These are phyloP conservation scores for Heteromurus nitidus DNA, from an alignment of 2,888 invertebrate species.

Conservation along the genomic window DNA sequence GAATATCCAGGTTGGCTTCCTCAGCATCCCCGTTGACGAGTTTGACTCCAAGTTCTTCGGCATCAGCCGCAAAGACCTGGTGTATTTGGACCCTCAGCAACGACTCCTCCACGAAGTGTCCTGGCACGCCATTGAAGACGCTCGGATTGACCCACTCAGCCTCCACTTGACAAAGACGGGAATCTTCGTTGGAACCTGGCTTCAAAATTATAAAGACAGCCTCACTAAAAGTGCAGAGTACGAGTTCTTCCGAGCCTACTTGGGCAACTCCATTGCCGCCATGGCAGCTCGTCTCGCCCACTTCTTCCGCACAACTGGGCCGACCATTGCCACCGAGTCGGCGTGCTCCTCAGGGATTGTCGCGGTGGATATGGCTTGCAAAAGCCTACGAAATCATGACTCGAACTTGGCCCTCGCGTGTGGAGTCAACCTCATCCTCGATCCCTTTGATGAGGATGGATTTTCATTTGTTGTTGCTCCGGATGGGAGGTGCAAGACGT, in stretches of 20 bases:
- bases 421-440: slow-evolving; percentile 61
- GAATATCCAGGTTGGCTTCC: slow-evolving; percentile 4
- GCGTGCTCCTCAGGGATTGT: slow-evolving; percentile 65
- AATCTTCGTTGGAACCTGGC: slow-evolving; percentile 15
- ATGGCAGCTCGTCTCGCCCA: slow-evolving; percentile 56
- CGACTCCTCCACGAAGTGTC: not conserved
- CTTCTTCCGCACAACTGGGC: slow-evolving; percentile 60
- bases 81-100: slow-evolving; percentile 2
- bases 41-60: not conserved
- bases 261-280: slow-evolving; percentile 60
- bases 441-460: slow-evolving; percentile 6
- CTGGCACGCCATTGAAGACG: slow-evolving; percentile 12
- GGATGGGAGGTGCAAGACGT: slow-evolving; percentile 57
- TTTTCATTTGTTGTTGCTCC: slow-evolving; percentile 31
- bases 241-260: slow-evolving; percentile 52
- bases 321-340: slow-evolving; percentile 41
- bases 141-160: slow-evolving; percentile 1
- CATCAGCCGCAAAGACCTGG: not conserved
- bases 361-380: slow-evolving; percentile 57
- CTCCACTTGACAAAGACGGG: not conserved
- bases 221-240: not conserved
- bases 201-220: slow-evolving; percentile 26
- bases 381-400: slow-evolving; percentile 45
- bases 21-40: not conserved
- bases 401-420: slow-evolving; percentile 53